Conservation (phyloP, 2,888 invertebrate species). For the Morpho achilles region DNA sequence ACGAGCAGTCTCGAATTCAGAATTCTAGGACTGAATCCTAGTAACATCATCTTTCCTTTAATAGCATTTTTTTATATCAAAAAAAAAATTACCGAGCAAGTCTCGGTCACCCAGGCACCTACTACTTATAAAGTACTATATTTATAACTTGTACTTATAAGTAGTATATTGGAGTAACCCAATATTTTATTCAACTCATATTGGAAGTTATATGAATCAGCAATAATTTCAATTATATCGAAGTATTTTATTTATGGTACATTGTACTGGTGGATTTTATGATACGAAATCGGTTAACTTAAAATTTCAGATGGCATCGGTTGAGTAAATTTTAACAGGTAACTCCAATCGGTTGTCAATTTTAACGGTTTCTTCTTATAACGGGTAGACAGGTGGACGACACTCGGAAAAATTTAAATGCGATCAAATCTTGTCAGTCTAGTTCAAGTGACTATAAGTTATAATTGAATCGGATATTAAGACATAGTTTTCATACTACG, state of each 20-base stretch:
- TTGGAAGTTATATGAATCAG: constrained; percentile 1
- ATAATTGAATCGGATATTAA: constrained; percentile 27
- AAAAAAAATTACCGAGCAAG: no score
- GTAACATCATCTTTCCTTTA: no score
- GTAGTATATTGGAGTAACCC: no score
- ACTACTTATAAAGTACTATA: no score
- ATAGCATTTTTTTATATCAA: no score
- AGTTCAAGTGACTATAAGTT: constrained; percentile 27
- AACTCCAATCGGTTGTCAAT: constrained; percentile 42
- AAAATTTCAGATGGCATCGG: constrained; percentile 22
- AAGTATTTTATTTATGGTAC: not conserved
- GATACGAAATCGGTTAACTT: constrained; percentile 21
- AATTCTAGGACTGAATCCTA: no score
- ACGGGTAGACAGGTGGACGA: constrained; percentile 31
- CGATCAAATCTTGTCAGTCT: constrained; percentile 31
- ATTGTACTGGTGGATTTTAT: constrained; percentile 22
- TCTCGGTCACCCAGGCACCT: no score
- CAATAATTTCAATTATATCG: not conserved
- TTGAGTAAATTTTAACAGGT: constrained; percentile 31
- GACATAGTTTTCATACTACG: constrained; percentile 11
- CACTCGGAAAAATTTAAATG: constrained; percentile 30
- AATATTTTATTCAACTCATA: not conserved
- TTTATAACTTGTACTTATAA: no score
- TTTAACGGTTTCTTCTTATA: constrained; percentile 35
- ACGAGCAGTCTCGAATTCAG: no score